phyloP scores from a whole-genome alignment of 1,140 invertebrate genomes.

The Drosophila sechellia region DNA sequence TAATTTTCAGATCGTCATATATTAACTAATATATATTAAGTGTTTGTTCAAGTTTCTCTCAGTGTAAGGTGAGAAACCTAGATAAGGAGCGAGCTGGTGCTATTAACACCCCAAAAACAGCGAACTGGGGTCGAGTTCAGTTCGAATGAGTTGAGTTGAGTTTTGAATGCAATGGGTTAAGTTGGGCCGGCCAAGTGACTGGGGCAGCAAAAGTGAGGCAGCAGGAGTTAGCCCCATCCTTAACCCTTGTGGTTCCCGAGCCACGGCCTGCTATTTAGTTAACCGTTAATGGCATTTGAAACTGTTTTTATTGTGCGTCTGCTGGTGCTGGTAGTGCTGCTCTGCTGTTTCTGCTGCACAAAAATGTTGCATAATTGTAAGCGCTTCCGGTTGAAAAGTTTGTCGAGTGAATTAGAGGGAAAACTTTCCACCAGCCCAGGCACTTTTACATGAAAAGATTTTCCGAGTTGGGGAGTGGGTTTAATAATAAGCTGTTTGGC shows the following conservation, averaged over 20 bases:
- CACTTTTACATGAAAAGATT: conserved; percentile 76
- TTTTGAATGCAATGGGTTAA: background rate
- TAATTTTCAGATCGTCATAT: no score
- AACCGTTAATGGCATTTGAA: conserved; percentile 83
- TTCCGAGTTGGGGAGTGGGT: conserved; percentile 5
- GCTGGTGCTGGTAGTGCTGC: background rate
- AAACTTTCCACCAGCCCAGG: conserved; percentile 51
- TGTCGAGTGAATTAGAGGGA: conserved; percentile 72
- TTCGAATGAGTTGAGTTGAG: conserved; percentile 24
- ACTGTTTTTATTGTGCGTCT: conserved; percentile 76
- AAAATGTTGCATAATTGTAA: conserved; percentile 83
- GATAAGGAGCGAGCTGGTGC: conserved; percentile 24
- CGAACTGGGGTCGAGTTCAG: conserved; percentile 20
- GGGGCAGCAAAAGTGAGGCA: conserved; percentile 1
- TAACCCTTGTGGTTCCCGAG: conserved; percentile 17
- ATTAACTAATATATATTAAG: no score
- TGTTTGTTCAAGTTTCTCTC: background rate
- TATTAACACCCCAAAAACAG: conserved; percentile 26
- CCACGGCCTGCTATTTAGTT: conserved; percentile 65
- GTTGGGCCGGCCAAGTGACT: conserved; percentile 1
- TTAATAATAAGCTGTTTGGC: conserved; percentile 58
- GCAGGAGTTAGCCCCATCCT: conserved; percentile 27
- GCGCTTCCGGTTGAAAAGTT: conserved; percentile 77
- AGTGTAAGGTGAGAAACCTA: conserved; percentile 8
- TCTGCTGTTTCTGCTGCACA: conserved; percentile 57